These are phyloP conservation scores for Lycaena phlaeas DNA, from an alignment of 2,888 invertebrate species.

Conservation along the genomic window DNA sequence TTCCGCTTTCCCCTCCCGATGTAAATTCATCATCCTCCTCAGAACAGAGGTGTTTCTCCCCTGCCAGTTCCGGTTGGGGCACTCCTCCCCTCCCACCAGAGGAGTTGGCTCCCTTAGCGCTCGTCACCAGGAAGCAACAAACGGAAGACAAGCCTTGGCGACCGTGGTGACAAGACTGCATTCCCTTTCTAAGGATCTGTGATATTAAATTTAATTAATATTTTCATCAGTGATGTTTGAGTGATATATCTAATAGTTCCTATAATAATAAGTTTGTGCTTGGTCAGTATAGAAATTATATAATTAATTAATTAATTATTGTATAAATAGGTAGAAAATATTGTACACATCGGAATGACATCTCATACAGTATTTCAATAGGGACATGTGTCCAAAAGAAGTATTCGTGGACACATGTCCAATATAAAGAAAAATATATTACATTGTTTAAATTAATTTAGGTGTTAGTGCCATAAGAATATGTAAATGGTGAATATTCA, in stretches of 20 bases:
- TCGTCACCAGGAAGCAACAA: conserved; percentile 79
- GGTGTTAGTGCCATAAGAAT: conserved; percentile 23
- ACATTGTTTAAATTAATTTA: conserved; percentile 21
- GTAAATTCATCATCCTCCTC: conserved; percentile 80
- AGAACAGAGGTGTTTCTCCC: conserved; percentile 72
- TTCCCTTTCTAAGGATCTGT: conserved; percentile 29
- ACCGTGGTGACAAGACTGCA: conserved; percentile 76
- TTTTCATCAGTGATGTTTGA: conserved; percentile 19
- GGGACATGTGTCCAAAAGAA: conserved; percentile 4
- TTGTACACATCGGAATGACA: conserved; percentile 58
- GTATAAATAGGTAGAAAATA: conserved; percentile 9
- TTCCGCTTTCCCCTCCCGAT: conserved; percentile 83
- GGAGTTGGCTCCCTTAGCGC: conserved; percentile 75
- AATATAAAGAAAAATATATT: conserved; percentile 30
- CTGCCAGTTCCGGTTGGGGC: conserved; percentile 69
- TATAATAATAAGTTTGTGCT: conserved; percentile 25
- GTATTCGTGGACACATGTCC: conserved; percentile 24
- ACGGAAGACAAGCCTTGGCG: conserved; percentile 85
- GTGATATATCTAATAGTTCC: conserved; percentile 28
- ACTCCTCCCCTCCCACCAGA: conserved; percentile 51
- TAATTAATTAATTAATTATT: not conserved
- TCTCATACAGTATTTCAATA: conserved; percentile 67
- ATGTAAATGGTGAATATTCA: conserved; percentile 6
- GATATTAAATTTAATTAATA: conserved; percentile 25
- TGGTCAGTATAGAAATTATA: conserved; percentile 32